Conservation (phyloP, 2,797 vertebrate species). For the Anguilla megastoma region DNA sequence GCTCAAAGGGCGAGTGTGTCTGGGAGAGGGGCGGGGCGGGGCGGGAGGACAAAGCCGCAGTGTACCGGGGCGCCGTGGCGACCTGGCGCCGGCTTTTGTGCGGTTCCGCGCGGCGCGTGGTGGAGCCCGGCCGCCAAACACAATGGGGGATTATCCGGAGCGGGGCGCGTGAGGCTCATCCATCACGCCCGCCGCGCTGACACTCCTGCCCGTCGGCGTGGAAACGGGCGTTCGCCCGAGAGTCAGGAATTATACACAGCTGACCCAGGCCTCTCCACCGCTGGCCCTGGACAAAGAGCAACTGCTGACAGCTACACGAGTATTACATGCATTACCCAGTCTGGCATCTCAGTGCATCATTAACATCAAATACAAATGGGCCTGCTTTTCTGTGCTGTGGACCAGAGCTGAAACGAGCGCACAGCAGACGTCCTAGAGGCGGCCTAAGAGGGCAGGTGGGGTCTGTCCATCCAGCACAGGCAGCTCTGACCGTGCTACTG, state of each 20-base stretch:
- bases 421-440: no score
- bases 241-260: background rate
- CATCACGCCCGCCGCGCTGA: background rate
- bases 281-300: background rate
- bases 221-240: background rate
- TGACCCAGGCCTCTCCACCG: background rate
- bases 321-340: background rate
- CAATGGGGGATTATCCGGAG: background rate
- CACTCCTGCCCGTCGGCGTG: background rate
- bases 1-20: constrained; percentile 1
- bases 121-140: background rate
- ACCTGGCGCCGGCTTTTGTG: background rate
- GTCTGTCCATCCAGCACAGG: no score
- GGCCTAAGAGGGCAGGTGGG: no score
- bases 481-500: no score
- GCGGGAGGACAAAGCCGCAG: background rate
- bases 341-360: no score
- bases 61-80: background rate
- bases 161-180: background rate
- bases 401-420: no score
- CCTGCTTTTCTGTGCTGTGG: no score
- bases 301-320: background rate
- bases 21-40: background rate
- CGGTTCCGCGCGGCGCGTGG: constrained; percentile 1
- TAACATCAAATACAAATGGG: no score